phyloP scores from a whole-genome alignment of 2,113 vertebrate genomes.

The Perca fluviatilis region DNA sequence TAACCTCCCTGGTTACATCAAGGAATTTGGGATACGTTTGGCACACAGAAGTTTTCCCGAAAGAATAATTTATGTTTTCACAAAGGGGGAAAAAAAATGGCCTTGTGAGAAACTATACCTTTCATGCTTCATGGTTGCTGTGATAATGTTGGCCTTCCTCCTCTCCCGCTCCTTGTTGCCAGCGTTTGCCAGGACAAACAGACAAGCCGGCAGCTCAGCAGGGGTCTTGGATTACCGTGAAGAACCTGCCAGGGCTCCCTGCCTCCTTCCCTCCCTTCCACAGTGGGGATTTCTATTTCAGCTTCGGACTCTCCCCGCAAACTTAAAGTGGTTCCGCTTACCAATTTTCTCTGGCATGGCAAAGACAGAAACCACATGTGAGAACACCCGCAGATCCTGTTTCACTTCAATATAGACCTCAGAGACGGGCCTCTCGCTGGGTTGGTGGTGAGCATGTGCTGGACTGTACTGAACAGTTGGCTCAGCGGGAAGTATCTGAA shows the following conservation, averaged over 20 bases:
- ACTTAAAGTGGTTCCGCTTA: slow-evolving; percentile 59
- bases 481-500: background rate
- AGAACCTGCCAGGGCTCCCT: slow-evolving; percentile 24
- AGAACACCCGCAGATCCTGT: slow-evolving; percentile 34
- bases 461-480: background rate
- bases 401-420: slow-evolving; percentile 26
- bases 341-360: slow-evolving; percentile 44
- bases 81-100: background rate
- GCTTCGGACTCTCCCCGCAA: slow-evolving; percentile 22
- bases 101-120: slow-evolving; percentile 5
- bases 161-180: slow-evolving; percentile 1
- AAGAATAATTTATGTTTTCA: slow-evolving; percentile 1
- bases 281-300: slow-evolving; percentile 55
- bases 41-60: background rate
- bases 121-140: slow-evolving; percentile 16
- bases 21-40: background rate
- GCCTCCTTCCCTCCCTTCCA: background rate
- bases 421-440: background rate
- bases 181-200: slow-evolving; percentile 60
- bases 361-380: slow-evolving; percentile 56
- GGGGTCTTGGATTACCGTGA: slow-evolving; percentile 63
- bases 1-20: background rate
- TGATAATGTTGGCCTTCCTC: slow-evolving; percentile 36
- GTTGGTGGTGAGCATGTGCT: background rate
- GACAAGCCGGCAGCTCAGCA: slow-evolving; percentile 59